Percentiles rank a stretch among this genome's conserved stretches.
Evolutionary conservation across 2,113 vertebrate species (phyloP).

Genomic region (Microtus montanus): DNA sequence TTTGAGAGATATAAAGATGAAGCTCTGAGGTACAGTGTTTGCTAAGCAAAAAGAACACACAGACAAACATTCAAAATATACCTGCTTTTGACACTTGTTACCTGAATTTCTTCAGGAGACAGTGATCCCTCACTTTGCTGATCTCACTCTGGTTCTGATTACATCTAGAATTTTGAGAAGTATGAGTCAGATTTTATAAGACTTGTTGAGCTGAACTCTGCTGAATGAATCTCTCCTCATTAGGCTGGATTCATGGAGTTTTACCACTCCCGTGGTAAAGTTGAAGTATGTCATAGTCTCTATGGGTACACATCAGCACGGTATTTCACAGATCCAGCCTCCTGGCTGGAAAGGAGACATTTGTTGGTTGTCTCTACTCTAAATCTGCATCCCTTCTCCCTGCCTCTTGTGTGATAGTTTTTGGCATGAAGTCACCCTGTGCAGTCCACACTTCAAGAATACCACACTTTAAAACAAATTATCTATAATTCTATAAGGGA

Average conservation of each 20-base stretch:
- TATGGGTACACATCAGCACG: not conserved
- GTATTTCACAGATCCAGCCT: not conserved
- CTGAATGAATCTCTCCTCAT: not conserved
- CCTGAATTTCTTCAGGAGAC: not conserved
- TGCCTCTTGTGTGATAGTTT: not conserved
- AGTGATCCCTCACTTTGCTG: no score
- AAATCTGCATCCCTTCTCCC: not conserved
- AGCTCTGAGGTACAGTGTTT: not conserved
- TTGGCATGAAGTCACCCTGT: not conserved
- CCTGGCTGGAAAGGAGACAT: not conserved
- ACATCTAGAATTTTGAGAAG: not conserved
- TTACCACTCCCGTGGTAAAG: not conserved
- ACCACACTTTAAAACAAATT: not conserved
- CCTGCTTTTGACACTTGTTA: not conserved
- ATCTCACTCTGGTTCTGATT: not conserved
- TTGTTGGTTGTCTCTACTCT: not conserved
- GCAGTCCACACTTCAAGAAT: not conserved
- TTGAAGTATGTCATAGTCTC: not conserved
- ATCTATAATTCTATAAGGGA: not conserved
- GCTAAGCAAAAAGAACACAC: not conserved
- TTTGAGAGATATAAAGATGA: not conserved
- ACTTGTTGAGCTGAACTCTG: not conserved
- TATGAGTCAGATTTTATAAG: not conserved
- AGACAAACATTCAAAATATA: not conserved
- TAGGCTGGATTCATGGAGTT: not conserved